Percentiles rank a stretch among this genome's conserved stretches.
These are phyloP conservation scores for Corythornis cristatus DNA, from an alignment of 2,113 vertebrate genomes.

Conservation along the genomic window DNA sequence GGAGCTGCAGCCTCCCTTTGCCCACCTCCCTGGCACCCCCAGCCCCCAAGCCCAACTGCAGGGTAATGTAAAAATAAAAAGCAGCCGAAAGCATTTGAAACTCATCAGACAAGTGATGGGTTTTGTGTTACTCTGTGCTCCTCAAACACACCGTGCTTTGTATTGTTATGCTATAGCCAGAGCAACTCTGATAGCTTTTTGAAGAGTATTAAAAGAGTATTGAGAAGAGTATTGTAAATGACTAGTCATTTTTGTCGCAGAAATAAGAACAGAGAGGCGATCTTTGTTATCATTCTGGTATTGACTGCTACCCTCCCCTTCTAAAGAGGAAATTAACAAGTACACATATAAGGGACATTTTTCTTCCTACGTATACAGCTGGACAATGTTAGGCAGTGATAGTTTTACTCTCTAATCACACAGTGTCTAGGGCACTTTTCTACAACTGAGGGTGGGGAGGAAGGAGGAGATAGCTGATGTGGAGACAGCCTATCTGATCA, in stretches of 20 bases:
- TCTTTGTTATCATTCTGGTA: constrained; percentile 15
- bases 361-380: background rate
- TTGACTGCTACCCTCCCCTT: constrained; percentile 23
- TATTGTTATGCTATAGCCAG: background rate
- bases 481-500: background rate
- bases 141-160: background rate
- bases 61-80: constrained; percentile 34
- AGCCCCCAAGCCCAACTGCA: background rate
- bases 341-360: background rate
- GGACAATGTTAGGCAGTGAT: background rate
- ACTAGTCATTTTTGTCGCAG: background rate
- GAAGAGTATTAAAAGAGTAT: background rate
- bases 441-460: background rate
- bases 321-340: constrained; percentile 42
- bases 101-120: constrained; percentile 1
- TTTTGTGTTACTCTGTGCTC: constrained; percentile 7
- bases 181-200: background rate
- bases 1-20: background rate
- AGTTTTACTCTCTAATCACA: constrained; percentile 3
- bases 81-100: constrained; percentile 31
- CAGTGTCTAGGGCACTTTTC: background rate
- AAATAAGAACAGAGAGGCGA: constrained; percentile 5
- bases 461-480: background rate
- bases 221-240: background rate
- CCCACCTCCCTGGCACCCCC: background rate